These are phyloP conservation scores for Malaclemys terrapin DNA, from an alignment of 2,113 vertebrate genomes.

Conservation along the genomic window DNA sequence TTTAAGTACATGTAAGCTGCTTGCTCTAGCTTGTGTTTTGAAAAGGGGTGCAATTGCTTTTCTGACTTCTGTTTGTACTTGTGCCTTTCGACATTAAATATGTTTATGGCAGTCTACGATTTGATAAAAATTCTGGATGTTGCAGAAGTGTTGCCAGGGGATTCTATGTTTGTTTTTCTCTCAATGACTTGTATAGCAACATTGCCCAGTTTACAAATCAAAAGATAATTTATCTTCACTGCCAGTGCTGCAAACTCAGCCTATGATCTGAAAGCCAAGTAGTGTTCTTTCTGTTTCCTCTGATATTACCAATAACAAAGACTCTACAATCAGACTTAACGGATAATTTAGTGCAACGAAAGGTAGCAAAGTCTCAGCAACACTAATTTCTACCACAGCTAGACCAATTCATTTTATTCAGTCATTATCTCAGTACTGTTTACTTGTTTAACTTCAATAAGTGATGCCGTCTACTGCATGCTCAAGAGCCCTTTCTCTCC, in stretches of 20 bases:
- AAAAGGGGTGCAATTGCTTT: background rate
- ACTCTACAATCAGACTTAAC: background rate
- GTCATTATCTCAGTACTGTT: background rate
- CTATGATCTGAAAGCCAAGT: background rate
- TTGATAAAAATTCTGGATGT: background rate
- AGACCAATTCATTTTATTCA: background rate
- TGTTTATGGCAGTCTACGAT: background rate
- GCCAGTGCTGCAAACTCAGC: rapidly evolving
- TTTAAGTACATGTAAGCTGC: background rate
- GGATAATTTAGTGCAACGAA: background rate
- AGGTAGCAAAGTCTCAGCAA: rapidly evolving
- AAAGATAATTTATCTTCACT: background rate
- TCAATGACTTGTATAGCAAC: background rate
- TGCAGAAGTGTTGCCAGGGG: background rate
- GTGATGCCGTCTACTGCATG: background rate
- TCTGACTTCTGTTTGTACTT: background rate
- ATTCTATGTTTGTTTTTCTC: background rate
- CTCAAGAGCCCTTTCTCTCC: background rate
- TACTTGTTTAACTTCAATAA: background rate
- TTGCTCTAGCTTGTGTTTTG: background rate
- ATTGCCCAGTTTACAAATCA: background rate
- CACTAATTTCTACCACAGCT: background rate
- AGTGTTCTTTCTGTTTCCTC: background rate
- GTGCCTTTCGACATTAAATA: background rate
- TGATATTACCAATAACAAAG: rapidly evolving